Base-by-base conservation (phyloP, 2,797 vertebrate species). In the Hippoglossus hippoglossus region DNA sequence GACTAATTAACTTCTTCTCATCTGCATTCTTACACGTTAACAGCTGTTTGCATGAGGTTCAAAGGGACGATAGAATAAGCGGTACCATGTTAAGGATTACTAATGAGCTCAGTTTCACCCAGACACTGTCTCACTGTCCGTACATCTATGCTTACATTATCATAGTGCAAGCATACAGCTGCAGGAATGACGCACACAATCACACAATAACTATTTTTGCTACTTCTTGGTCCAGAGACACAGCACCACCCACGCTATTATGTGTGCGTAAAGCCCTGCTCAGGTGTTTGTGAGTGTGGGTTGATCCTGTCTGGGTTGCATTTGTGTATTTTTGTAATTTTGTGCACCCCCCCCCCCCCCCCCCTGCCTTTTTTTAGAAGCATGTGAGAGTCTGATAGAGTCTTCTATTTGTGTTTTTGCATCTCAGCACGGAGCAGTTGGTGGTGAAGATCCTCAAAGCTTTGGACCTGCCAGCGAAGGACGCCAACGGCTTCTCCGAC, bases 401-500 rank as follows among this genome's bases (percentile, higher is more conserved):
- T 63, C 52, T 28, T 15, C 44, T 39, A 25, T 52, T 46, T 46
- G 54, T 78, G 54, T 80, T 18, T 71, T 47, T 82, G 41, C 68
- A 36, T 86, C 0, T n/a, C 80, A 96, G 95, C 77, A 96, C 96
- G 1, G 96, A 97, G 88, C 97, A 98, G 93, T 81, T 98, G 80
- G 96, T 97, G 85, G 97, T 97, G 75, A 95, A 96, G 87, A 96
- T 98, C 79, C 92, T 97, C 67, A 97, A 97, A 90, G 97, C 96
- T 78, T 69, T 97, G 83, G 96, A 97, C 87, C 95, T 98, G 68
- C 96, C 97, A 0, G 96, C 96, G 16, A 98, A 98, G 84, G 97
- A 98, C 36, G 95, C 96, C 87, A 98, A 97, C 1, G 96, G 96
- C 46, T 97, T 97, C 92, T 97, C 96, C 0, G 96, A 98, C 88